Evolutionary conservation across 2,888 invertebrate genomes (phyloP), one percentile per base, ranked within the genome.

Genomic region (Sinelater perroti): DNA sequence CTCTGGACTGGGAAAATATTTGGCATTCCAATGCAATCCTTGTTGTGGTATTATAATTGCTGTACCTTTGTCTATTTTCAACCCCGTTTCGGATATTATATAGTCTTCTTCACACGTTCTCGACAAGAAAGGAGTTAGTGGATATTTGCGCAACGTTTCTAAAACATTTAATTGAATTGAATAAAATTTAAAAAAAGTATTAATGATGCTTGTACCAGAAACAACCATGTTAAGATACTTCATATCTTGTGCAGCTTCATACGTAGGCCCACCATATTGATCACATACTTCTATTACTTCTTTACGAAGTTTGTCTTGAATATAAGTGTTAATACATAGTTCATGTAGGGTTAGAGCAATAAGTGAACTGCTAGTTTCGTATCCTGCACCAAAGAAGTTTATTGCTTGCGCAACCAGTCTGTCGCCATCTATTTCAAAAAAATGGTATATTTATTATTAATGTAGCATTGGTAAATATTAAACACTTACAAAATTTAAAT

Each of bases 361-460:
- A 0, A 79, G 74, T 1, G 79, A 76, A 13, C 81, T 80, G 0
- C 82, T 81, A 0, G 83, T 83, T 66, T 83, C 83, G 62, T 79
- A 81, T 1, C 83, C 83, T 16, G 83, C 83, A 1, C 79, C 58
- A 61, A 82, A 82, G 64, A 84, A 82, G 1, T 82, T 77, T 0
- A 82, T 68, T 0, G 79, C 75, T 56, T 82, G 80, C 0, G 82
- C 73, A 0, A 75, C 66, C 58, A 82, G 69, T 46, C 68, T 68
- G 0, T 75, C 67, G 1, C 72, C 72, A 46, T 78, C 71, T 72
- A 60, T 31, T 71, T 70, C 24, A 24, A 24, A 24, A 8, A 24
- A 11, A 8, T 11, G 30, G 8, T 8, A 3, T 8, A 3, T 10
- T 30, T 30, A 30, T 11, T 10, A 30, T 3, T 3, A 30, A 30